Evolutionary conservation across 2,888 invertebrate genomes (phyloP), one percentile per base, ranked within the genome.

Genomic region (Pyrochroa serraticornis): DNA sequence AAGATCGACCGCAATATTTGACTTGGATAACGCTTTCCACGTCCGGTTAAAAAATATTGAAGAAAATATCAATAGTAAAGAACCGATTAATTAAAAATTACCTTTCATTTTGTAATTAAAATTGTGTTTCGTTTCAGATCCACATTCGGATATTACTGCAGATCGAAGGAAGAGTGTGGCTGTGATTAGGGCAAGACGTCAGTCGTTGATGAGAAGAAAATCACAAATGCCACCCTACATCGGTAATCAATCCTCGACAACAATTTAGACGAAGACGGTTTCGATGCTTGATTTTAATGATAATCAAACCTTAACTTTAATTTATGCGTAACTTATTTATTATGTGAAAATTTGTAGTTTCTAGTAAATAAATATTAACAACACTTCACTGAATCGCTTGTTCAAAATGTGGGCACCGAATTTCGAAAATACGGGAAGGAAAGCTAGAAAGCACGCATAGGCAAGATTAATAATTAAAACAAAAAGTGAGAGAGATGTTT

Each of bases 21-120:
- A 72, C 55, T 53, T 77, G 14, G 72, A 71, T 31, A 62, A 71
- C 39, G 76, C 75, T 3, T 76, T 74, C 52, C 47, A 64, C 8
- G 58, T 22, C 5, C 22, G 22, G 22, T 22, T 22, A 22, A 22
- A 62, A 34, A 62, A 74, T 34, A 60, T 67, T 42, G 67, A 9
- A 3, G 42, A 30, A 6, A 42, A 42, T 10, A 32, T 42, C 5
- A 22, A 22, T 3, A 22, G 22, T 22, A 5, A 22, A n/a, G n/a
- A n/a, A n/a, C n/a, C n/a, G 22, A 22, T 22, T 22, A 22, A 22
- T 3, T 22, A 22, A 22, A 22, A 3, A 22, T 22, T 22, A 5
- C 2, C 2, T 22, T 22, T 22, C 6, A 9, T 22, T 12, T 8
- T 1, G 13, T 12, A 22, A 22, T 41, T 7, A 6, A 6, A 35